Base-by-base conservation (phyloP, 1,140 invertebrate species). In the Eciton burchellii region DNA sequence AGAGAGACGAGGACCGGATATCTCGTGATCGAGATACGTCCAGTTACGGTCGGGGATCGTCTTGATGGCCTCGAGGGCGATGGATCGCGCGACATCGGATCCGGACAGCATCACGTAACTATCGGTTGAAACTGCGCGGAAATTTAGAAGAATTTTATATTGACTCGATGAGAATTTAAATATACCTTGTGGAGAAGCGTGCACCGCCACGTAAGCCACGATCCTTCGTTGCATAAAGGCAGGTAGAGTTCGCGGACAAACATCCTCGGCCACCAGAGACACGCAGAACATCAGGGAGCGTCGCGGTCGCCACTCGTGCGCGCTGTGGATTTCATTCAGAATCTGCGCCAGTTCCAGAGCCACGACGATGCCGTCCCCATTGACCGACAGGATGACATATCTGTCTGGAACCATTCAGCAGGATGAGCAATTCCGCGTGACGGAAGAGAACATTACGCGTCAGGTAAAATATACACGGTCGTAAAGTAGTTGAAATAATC, bases 281-380 rank as follows among this genome's bases (percentile, higher is more conserved):
- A 93, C 65, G 47, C 92, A 92, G 79, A 94, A 92, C n/a, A 92
- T 89, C 11, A 94, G 56, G 3, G 89, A 91, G 56, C 93, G 88
- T 52, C 91, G 91, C 19, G 92, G 92, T 45, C 82, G 83, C 93
- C 93, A 94, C 6, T 74, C 74, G 29, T 90, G 84, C 29, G 90
- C 89, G 1, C 60, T 14, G 6, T 84, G 81, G 41, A 92, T 89
- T 41, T 76, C 62, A 52, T 92, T 87, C 1, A 93, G 77, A 49
- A 86, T 84, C 63, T 89, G 91, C 1, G 91, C 91, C 49, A 94
- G 73, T 81, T 92, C 81, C 5, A 93, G 82, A 11, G 84, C 89
- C 16, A 93, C 52, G 12, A 84, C 66, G 9, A 90, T 90, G 35
- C 90, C 88, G 26, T 92, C 89, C 0, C 88, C 90, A 60, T 86